phyloP scores from a whole-genome alignment of 2,888 invertebrate genomes.

The Frankliniella intonsa region DNA sequence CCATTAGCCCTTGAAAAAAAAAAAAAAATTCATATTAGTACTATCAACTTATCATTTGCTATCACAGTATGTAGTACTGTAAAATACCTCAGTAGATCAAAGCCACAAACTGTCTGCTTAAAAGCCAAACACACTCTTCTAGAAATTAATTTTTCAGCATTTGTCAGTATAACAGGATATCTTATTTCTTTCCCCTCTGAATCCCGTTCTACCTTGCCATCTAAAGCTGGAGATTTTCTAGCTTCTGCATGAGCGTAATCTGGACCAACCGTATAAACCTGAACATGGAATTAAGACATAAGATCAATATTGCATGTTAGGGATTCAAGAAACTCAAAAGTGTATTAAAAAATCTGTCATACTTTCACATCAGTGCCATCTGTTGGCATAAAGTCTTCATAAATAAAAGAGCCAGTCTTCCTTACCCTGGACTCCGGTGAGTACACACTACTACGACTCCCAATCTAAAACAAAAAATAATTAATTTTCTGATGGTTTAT shows the following conservation, averaged over 20 bases:
- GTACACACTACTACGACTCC: constrained; percentile 97
- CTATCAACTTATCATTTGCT: constrained; percentile 34
- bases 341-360: constrained; percentile 30
- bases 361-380: constrained; percentile 82
- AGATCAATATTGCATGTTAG: constrained; percentile 23
- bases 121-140: constrained; percentile 94
- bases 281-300: constrained; percentile 38
- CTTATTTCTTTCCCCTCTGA: constrained; percentile 97
- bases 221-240: constrained; percentile 94
- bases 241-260: constrained; percentile 99
- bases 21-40: constrained; percentile 32
- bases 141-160: constrained; percentile 95
- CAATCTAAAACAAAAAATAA: constrained; percentile 63
- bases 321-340: constrained; percentile 22
- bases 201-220: constrained; percentile 97
- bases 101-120: constrained; percentile 98
- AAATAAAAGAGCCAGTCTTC: constrained; percentile 96
- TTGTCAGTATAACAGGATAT: constrained; percentile 96
- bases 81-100: constrained; percentile 80
- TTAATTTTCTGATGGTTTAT: background rate
- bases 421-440: constrained; percentile 94
- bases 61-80: constrained; percentile 29
- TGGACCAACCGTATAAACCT: constrained; percentile 98
- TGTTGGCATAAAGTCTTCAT: constrained; percentile 99
- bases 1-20: constrained; percentile 78